Conservation (phyloP, 2,113 vertebrate species). For the Campylorhamphus procurvoides region DNA sequence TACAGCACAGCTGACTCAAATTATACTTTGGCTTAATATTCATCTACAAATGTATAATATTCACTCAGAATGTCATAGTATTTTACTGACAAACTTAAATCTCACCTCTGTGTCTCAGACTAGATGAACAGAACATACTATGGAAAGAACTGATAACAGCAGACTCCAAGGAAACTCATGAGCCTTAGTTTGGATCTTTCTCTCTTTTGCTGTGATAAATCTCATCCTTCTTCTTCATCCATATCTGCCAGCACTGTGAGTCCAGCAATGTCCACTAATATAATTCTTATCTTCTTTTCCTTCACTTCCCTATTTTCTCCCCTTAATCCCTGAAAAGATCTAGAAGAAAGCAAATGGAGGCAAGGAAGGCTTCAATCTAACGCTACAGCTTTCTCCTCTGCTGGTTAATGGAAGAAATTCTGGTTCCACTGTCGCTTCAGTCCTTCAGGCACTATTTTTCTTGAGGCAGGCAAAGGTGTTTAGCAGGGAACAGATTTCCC, state of each 20-base stretch:
- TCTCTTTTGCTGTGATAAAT: not conserved
- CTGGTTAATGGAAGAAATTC: not conserved
- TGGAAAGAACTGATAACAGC: not conserved
- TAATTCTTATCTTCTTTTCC: not conserved
- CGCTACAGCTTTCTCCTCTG: not conserved
- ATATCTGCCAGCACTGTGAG: not conserved
- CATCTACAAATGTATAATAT: not conserved
- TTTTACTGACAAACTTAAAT: not conserved
- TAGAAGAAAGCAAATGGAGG: not conserved
- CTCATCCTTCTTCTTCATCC: not conserved
- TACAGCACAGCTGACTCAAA: not conserved
- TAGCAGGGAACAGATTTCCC: not conserved
- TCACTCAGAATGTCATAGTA: not conserved
- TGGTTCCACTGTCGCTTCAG: not conserved
- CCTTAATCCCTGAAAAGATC: not conserved
- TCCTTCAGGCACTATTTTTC: not conserved
- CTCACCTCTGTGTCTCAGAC: not conserved
- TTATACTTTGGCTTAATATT: not conserved
- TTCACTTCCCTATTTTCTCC: not conserved
- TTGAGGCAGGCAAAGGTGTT: not conserved
- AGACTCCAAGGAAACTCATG: not conserved
- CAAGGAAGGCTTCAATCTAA: not conserved
- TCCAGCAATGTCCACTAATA: not conserved
- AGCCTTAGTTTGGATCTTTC: not conserved
- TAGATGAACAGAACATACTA: not conserved